Conservation (phyloP, 2,888 invertebrate species). For the Cephus runcator region DNA sequence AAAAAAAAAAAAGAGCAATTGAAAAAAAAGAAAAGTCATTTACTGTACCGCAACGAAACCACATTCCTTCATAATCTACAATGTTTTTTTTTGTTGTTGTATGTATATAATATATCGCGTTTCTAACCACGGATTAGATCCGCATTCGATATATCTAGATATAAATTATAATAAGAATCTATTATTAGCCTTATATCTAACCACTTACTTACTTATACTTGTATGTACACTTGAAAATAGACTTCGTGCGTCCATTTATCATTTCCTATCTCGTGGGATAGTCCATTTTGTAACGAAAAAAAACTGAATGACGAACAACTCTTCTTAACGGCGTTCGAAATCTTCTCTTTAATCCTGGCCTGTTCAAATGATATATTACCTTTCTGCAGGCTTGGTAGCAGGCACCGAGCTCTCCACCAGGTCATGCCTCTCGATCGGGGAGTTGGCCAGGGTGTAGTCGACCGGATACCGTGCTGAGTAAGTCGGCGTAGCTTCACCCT, state of each 20-base stretch:
- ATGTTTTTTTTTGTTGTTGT: slow-evolving; percentile 29
- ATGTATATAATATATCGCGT: background rate
- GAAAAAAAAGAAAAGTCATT: slow-evolving; percentile 9
- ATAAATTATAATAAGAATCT: slow-evolving; percentile 58
- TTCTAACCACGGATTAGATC: slow-evolving; percentile 19
- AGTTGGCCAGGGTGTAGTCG: slow-evolving; percentile 55
- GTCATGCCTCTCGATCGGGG: slow-evolving; percentile 61
- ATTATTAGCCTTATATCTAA: slow-evolving; percentile 49
- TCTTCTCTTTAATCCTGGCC: background rate
- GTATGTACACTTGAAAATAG: slow-evolving; percentile 56
- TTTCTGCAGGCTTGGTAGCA: slow-evolving; percentile 55
- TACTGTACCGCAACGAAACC: slow-evolving; percentile 33
- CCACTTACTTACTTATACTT: slow-evolving; percentile 40
- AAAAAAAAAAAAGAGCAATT: slow-evolving; percentile 11
- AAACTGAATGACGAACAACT: background rate
- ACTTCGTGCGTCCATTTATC: slow-evolving; percentile 17
- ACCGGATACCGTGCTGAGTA: slow-evolving; percentile 57
- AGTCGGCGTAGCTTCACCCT: slow-evolving; percentile 58
- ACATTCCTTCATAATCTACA: slow-evolving; percentile 43
- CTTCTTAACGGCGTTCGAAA: background rate
- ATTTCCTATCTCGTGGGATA: slow-evolving; percentile 20
- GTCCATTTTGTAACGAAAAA: slow-evolving; percentile 23
- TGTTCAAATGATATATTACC: slow-evolving; percentile 47
- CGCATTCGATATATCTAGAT: slow-evolving; percentile 31
- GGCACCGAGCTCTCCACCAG: slow-evolving; percentile 61